phyloP scores from a whole-genome alignment of 2,888 invertebrate genomes.

The Byasa hedistus region DNA sequence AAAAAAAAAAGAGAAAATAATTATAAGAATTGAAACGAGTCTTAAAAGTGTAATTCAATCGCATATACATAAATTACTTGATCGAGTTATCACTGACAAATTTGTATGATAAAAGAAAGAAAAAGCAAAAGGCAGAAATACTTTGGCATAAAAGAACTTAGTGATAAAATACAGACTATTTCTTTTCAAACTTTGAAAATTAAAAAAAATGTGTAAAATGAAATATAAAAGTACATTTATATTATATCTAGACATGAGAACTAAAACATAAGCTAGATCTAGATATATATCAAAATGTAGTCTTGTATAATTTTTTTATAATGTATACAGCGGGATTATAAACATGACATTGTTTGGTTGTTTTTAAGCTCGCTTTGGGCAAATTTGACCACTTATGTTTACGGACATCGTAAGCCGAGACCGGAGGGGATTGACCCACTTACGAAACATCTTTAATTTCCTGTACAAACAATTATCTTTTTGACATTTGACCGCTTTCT shows the following conservation, averaged over 20 bases:
- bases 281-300: not conserved
- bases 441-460: slow-evolving; percentile 76
- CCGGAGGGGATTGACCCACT: slow-evolving; percentile 62
- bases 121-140: not conserved
- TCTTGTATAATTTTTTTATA: not conserved
- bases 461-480: slow-evolving; percentile 76
- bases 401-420: slow-evolving; percentile 36
- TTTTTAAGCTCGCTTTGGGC: not conserved
- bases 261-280: not conserved
- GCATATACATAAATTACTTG: no score
- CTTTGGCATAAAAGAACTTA: not conserved
- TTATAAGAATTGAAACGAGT: no score
- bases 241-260: not conserved
- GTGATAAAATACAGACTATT: not conserved
- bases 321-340: not conserved
- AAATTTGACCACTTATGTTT: slow-evolving; percentile 20
- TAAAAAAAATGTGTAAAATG: not conserved
- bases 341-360: not conserved
- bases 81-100: no score
- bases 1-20: no score
- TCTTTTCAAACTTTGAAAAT: no score
- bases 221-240: not conserved
- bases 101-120: not conserved
- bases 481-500: slow-evolving; percentile 79
- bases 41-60: no score